Evolutionary conservation across 2,888 invertebrate genomes (phyloP), one percentile per base, ranked within the genome.

Genomic region (Drosophila flavopinicola): DNA sequence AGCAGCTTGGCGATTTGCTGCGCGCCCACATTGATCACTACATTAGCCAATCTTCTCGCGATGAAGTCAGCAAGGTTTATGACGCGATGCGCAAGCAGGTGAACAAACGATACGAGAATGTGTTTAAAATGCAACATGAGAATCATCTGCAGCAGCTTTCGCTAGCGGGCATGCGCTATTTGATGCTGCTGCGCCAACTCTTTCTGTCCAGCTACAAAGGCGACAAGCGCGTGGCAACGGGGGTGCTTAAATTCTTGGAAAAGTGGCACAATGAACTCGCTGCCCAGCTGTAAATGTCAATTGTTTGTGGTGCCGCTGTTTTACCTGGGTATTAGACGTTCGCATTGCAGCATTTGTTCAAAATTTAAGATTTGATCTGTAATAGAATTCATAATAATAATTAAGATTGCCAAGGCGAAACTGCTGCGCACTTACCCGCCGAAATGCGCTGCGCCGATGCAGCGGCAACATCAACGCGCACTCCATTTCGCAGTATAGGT

Each of bases 281-380:
- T 45, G 39, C 51, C 7, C 24, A 41, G 64, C 0, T 57, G 5
- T 70, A 42, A 10, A 33, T 5, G 7, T 4, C 20, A 35, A n/a
- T 9, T 27, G 6, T 25, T 3, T 33, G n/a, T n/a, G n/a, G n/a
- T 57, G 68, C 23, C 38, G 20, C 7, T 9, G 9, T 11, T 61
- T 69, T 73, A 89, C 89, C 89, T 75, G 45, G 88, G 84, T 63
- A 87, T 82, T 11, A 78, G 69, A 10, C 84, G 78, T 38, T 89
- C 89, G 33, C 87, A 77, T 47, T 84, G 88, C 23, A 88, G 42
- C 60, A 87, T 72, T 67, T 88, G 83, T 58, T 88, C 88, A 41
- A 89, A 67, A 59, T 78, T 88, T 29, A 78, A 70, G 10, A 85
- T 82, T 79, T 88, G 89, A 83, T 89, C 89, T 89, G 74, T 4